phyloP scores from a whole-genome alignment of 2,113 vertebrate species.

The Mesitornis unicolor region DNA sequence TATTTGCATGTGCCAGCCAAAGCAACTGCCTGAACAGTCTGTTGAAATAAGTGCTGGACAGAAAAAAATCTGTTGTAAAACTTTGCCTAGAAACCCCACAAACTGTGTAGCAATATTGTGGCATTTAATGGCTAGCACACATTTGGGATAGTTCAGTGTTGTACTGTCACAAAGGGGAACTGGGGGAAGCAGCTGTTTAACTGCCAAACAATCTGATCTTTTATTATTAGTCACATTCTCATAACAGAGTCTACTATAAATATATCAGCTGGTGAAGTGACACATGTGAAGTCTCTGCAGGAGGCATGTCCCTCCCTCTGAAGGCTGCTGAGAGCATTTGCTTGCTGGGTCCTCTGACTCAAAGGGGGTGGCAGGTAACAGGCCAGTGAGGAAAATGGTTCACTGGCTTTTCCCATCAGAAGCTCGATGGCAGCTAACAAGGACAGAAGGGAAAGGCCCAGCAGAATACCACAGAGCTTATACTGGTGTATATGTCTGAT shows the following conservation, averaged over 20 bases:
- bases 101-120: not conserved
- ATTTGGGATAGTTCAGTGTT: not conserved
- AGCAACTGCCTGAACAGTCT: not conserved
- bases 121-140: not conserved
- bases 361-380: not conserved
- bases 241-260: not conserved
- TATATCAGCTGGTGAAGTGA: not conserved
- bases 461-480: not conserved
- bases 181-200: not conserved
- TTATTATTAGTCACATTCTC: constrained; percentile 8
- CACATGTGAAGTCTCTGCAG: not conserved
- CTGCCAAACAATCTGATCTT: not conserved
- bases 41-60: not conserved
- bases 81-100: not conserved
- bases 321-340: not conserved
- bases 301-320: not conserved
- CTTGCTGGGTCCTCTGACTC: not conserved
- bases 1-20: not conserved
- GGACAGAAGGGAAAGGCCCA: not conserved
- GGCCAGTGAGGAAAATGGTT: not conserved
- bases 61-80: not conserved
- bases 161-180: not conserved
- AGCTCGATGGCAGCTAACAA: not conserved
- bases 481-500: not conserved
- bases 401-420: not conserved